Conservation (phyloP, 2,113 vertebrate genomes). For the Erythrocercus mccallii region DNA sequence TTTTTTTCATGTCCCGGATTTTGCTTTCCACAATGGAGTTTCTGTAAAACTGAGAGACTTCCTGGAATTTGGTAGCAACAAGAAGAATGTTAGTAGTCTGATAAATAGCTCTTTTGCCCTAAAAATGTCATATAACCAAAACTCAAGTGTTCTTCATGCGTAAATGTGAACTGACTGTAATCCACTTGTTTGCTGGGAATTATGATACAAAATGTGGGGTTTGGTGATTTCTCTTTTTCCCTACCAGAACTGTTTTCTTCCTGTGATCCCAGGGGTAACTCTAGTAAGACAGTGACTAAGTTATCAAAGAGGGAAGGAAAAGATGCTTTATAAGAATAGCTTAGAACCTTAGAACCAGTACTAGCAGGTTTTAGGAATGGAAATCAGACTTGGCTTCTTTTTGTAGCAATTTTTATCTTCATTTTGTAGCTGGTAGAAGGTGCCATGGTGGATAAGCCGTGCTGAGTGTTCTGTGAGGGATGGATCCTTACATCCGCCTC, state of each 20-base stretch:
- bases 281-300: not conserved
- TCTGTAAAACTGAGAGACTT: not conserved
- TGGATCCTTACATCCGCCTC: not conserved
- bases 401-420: too few species aligned
- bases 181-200: not conserved
- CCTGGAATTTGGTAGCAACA: not conserved
- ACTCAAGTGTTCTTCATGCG: not conserved
- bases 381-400: not conserved
- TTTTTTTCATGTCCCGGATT: not conserved
- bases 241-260: not conserved
- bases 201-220: fast-evolving
- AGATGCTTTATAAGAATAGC: not conserved
- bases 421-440: not conserved
- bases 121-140: not conserved
- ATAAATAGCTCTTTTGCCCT: slow-evolving; percentile 5
- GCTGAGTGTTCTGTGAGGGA: not conserved
- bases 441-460: fast-evolving
- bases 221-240: not conserved
- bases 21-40: not conserved
- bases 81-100: not conserved
- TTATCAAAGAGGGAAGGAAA: not conserved
- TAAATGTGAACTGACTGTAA: not conserved
- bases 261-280: not conserved
- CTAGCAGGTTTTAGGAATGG: not conserved
- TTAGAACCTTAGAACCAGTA: not conserved